Percentiles rank a stretch among this genome's conserved stretches.
phyloP scores from a whole-genome alignment of 1,140 invertebrate species.

The Papilio polytes region DNA sequence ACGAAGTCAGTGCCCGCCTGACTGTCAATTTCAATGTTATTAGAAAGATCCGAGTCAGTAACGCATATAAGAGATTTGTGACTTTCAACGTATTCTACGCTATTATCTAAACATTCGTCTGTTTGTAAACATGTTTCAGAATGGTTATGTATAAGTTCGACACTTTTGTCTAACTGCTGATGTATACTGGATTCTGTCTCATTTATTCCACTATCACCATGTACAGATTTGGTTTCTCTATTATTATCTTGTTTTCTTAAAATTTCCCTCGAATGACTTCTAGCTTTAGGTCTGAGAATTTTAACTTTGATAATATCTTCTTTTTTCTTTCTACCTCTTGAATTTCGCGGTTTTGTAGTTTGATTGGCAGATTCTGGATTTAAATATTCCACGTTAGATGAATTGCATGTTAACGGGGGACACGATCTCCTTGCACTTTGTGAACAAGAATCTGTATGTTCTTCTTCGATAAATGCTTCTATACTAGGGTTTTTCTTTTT shows the following conservation, averaged over 20 bases:
- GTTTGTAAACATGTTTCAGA: constrained; percentile 74
- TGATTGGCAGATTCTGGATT: constrained; percentile 40
- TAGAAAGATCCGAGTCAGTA: constrained; percentile 48
- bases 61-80: constrained; percentile 57
- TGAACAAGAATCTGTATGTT: constrained; percentile 64
- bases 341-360: constrained; percentile 38
- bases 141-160: constrained; percentile 76
- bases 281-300: constrained; percentile 63
- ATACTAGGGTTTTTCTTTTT: constrained; percentile 42
- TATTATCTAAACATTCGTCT: constrained; percentile 67
- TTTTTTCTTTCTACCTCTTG: constrained; percentile 61
- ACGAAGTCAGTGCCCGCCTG: not conserved
- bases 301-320: constrained; percentile 74
- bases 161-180: constrained; percentile 53
- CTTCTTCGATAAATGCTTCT: constrained; percentile 59
- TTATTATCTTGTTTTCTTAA: constrained; percentile 21
- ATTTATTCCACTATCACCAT: constrained; percentile 60
- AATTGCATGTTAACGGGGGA: constrained; percentile 55
- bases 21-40: constrained; percentile 25
- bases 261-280: constrained; percentile 44
- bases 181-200: constrained; percentile 54
- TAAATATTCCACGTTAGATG: constrained; percentile 38
- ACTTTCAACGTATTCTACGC: constrained; percentile 66
- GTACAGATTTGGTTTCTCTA: constrained; percentile 45
- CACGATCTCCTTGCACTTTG: constrained; percentile 58